These are phyloP conservation scores for Oncorhynchus masou DNA, from an alignment of 2,113 vertebrate species.

Conservation along the genomic window DNA sequence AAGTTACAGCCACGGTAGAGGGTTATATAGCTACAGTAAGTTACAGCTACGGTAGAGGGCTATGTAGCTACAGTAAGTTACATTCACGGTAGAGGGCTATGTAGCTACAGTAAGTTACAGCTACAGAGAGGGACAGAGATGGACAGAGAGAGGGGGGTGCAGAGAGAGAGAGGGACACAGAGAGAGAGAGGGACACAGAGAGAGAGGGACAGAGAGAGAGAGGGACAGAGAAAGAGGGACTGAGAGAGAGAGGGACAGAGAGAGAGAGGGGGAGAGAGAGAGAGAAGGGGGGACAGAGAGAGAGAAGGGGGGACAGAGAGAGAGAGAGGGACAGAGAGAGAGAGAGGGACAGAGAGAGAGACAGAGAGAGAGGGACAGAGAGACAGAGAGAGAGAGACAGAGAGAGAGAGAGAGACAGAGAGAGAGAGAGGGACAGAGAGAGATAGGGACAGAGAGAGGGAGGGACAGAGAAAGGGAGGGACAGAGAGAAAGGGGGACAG, in stretches of 20 bases:
- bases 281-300: conserved; percentile 49
- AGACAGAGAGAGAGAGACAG: conserved; percentile 76
- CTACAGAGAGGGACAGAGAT: neutral
- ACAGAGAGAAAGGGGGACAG: no score
- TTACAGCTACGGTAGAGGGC: no score
- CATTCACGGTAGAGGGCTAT: no score
- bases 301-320: conserved; percentile 43
- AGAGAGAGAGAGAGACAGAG: conserved; percentile 14
- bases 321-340: conserved; percentile 61
- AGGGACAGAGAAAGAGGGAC: no score
- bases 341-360: conserved; percentile 45
- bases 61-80: no score
- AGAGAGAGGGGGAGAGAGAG: no score
- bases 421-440: conserved; percentile 74
- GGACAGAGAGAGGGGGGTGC: neutral
- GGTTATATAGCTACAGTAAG: no score
- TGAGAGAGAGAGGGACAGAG: conserved; percentile 9
- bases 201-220: no score
- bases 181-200: accelerated
- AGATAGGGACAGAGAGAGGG: conserved; percentile 91
- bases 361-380: conserved; percentile 61
- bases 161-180: neutral
- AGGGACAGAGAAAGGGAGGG: conserved; percentile 22
- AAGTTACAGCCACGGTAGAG: no score
- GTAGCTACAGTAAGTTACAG: no score